Evolutionary conservation across 2,888 invertebrate genomes (phyloP), one percentile per base, ranked within the genome.

Genomic region (Ophraella communa): DNA sequence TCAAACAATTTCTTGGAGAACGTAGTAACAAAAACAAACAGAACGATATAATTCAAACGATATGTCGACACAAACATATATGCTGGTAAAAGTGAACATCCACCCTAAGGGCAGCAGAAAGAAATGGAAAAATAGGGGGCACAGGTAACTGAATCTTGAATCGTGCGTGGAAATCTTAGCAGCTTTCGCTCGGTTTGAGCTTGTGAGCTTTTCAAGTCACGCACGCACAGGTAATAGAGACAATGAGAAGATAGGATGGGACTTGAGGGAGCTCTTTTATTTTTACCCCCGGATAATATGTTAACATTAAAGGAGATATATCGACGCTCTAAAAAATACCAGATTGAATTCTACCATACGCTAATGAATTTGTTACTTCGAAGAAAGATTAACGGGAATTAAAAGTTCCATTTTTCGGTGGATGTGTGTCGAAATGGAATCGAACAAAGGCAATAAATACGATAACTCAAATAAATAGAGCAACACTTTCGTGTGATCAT

Each of bases 91-190:
- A 65, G 57, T 53, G 62, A 62, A 42, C 65, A 49, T 65, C 65
- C n/a, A 24, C 56, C 56, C 65, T 42, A 39, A 23, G 39, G 57
- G 27, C 55, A 42, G 27, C 39, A 30, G 35, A 49, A 58, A 33
- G 18, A 49, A 49, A 27, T 52, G 27, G 57, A 54, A 68, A 64
- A 68, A 66, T n/a, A n/a, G n/a, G n/a, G 69, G 71, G 69, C 67
- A 65, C 73, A 74, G 71, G 74, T 76, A 76, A 76, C 76, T 75
- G 76, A 75, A 76, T 76, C 74, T 73, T 62, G 62, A 44, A 59
- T 72, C 76, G 76, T 76, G 76, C 69, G 63, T 62, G 64, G 74
- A 70, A 73, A 68, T 64, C 59, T 59, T 67, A 73, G 52, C 67
- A 66, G 61, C 58, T 57, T 56, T 63, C 64, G 57, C 61, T 66